Base-by-base conservation (phyloP, 1,140 invertebrate species). In the Venustaconcha ellipsiformis region DNA sequence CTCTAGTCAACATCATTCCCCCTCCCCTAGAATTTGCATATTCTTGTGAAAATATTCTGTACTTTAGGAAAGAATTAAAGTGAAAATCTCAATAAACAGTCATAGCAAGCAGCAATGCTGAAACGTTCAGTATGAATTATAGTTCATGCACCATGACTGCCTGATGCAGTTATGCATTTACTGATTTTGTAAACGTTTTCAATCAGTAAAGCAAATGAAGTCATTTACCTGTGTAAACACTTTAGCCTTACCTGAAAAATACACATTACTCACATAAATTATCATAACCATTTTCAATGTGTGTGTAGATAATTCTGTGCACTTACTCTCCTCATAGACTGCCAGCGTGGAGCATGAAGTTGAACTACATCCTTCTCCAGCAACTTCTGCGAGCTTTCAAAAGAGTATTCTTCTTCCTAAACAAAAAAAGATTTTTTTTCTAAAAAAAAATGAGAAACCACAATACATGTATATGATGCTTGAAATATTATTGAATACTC, bases 341-440 rank as follows among this genome's bases (percentile, higher is more conserved):
- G 88, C 88, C 88, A 89, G 26, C 85, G 85, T 57, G 86, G 82
- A 37, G 85, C 86, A 86, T 89, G 88, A 58, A 89, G 79, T 78
- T 89, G 88, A 37, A 89, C 88, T 37, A 89, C 83, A 82, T 89
- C 88, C 70, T 84, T 89, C 30, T 87, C 84, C n/a, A 89, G 80
- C 67, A 89, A 80, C 77, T 89, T 88, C 67, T 81, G 76, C 13
- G 87, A 86, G 77, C 88, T 89, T 72, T 89, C 86, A 63, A 81
- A 83, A 62, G 88, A 86, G 76, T 88, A 88, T n/a, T 85, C 86
- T 72, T 87, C 84, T 72, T 89, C 84, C 87, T 89, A 71, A 37
- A 83, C 69, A 65, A 12, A 58, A 75, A 23, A 72, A 17, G 13
- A 69, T 5, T 6, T 4, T 11, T 66, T 18, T 17, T 20, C 48